These are phyloP conservation scores for Cotesia chilonis DNA, from an alignment of 1,140 invertebrate genomes.

Conservation along the genomic window DNA sequence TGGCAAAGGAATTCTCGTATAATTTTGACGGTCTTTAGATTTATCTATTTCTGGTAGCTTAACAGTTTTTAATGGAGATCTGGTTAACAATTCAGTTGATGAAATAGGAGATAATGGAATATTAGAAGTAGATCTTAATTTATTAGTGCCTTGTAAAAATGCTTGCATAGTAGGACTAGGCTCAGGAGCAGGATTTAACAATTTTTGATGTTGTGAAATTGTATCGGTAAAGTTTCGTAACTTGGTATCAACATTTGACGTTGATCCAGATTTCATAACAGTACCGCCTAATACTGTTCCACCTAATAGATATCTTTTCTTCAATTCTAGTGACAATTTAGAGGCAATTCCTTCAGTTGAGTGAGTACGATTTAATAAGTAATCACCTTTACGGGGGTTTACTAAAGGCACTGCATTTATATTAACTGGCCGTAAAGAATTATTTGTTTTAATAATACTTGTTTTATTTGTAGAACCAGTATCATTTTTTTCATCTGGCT, in stretches of 20 bases:
- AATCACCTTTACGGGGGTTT: constrained; percentile 74
- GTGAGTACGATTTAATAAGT: constrained; percentile 80
- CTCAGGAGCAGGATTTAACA: constrained; percentile 81
- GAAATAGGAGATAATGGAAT: constrained; percentile 55
- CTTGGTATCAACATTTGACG: constrained; percentile 83
- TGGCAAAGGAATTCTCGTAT: constrained; percentile 50
- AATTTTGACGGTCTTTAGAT: constrained; percentile 25
- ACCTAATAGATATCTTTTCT: constrained; percentile 82
- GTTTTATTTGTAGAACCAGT: not conserved
- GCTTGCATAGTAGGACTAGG: constrained; percentile 80
- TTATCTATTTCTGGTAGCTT: constrained; percentile 30
- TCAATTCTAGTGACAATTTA: constrained; percentile 84
- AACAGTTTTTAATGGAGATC: constrained; percentile 42
- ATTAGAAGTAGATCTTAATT: constrained; percentile 52
- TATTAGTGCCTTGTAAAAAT: constrained; percentile 70
- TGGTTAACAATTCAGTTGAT: constrained; percentile 43
- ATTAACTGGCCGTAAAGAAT: constrained; percentile 25
- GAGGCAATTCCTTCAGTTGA: constrained; percentile 87
- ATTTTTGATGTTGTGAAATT: constrained; percentile 88
- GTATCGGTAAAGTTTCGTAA: constrained; percentile 83
- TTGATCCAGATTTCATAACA: constrained; percentile 84
- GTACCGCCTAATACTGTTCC: constrained; percentile 70
- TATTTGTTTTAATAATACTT: constrained; percentile 10
- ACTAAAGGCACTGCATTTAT: constrained; percentile 56
- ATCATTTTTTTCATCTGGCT: constrained; percentile 8